These are phyloP conservation scores for Bradypus variegatus DNA, from an alignment of 2,797 vertebrate genomes.

Conservation along the genomic window DNA sequence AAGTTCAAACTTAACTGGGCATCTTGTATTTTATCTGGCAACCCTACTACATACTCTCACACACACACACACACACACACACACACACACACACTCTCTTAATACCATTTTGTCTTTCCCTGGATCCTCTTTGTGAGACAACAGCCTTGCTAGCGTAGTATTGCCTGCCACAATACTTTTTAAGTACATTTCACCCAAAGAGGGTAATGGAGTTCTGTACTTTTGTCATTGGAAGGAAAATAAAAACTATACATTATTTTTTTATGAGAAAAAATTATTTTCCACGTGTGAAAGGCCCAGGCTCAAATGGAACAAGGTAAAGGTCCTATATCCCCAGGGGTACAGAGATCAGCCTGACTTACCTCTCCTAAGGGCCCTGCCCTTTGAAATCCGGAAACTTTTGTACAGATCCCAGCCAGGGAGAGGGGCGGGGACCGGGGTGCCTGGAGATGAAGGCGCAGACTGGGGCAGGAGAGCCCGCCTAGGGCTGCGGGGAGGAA, in stretches of 20 bases:
- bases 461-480: not conserved
- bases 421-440: not conserved
- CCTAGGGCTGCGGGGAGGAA: not conserved
- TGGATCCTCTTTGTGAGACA: not conserved
- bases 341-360: not conserved
- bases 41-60: not conserved
- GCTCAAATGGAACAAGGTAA: not conserved
- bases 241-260: not conserved
- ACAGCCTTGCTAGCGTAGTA: not conserved
- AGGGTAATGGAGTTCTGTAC: not conserved
- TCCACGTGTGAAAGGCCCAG: not conserved
- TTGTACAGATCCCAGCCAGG: not conserved
- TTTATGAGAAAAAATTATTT: not conserved
- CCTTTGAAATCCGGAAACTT: not conserved
- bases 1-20: not conserved
- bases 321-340: not conserved
- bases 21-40: not conserved
- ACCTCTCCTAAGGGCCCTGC: not conserved
- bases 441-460: not conserved
- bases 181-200: not conserved
- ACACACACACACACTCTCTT: not conserved
- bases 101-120: not conserved
- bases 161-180: not conserved
- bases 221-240: not conserved
- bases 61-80: not conserved